A percentile compares a stretch with the other conserved stretches of the same genome.
phyloP scores from a whole-genome alignment of 2,888 invertebrate species.

The Drosophila kuntzei region DNA sequence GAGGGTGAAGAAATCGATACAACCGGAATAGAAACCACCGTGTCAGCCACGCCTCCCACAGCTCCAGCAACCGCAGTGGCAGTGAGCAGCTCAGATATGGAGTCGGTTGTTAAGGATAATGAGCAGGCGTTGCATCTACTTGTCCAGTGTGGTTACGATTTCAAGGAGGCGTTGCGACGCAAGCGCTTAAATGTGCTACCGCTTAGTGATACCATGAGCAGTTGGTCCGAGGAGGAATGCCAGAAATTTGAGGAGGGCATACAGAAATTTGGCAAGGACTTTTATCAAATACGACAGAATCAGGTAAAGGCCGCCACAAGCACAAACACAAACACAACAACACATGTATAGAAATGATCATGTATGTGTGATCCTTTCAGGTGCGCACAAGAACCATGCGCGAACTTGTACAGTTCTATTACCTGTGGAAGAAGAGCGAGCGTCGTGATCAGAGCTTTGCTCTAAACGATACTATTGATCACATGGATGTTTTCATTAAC shows the following conservation, averaged over 20 bases:
- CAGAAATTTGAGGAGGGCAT: slow-evolving; percentile 98
- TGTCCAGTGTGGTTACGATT: slow-evolving; percentile 97
- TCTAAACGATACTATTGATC: slow-evolving; percentile 83
- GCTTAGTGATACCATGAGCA: slow-evolving; percentile 91
- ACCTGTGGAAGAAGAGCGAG: slow-evolving; percentile 99
- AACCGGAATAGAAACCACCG: neutral
- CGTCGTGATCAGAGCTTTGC: slow-evolving; percentile 90
- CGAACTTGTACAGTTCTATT: slow-evolving; percentile 98
- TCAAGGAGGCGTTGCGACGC: slow-evolving; percentile 95
- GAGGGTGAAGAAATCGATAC: slow-evolving; percentile 13
- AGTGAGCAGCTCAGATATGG: slow-evolving; percentile 36
- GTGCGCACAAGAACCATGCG: slow-evolving; percentile 96
- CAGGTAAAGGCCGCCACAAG: slow-evolving; percentile 87
- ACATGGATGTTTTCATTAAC: slow-evolving; percentile 84
- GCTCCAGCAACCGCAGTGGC: neutral
- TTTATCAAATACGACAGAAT: slow-evolving; percentile 96
- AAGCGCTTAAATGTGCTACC: slow-evolving; percentile 90
- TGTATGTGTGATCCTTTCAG: slow-evolving; percentile 62
- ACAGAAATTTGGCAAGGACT: slow-evolving; percentile 97
- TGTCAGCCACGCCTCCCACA: neutral
- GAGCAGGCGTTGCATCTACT: slow-evolving; percentile 95
- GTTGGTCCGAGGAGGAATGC: slow-evolving; percentile 99
- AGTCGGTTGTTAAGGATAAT: slow-evolving; percentile 88
- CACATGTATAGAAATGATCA: slow-evolving; percentile 7
- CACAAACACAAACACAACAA: slow-evolving; percentile 2